Base-by-base conservation (phyloP, 1,140 invertebrate species). In the Trachymyrmex septentrionalis region DNA sequence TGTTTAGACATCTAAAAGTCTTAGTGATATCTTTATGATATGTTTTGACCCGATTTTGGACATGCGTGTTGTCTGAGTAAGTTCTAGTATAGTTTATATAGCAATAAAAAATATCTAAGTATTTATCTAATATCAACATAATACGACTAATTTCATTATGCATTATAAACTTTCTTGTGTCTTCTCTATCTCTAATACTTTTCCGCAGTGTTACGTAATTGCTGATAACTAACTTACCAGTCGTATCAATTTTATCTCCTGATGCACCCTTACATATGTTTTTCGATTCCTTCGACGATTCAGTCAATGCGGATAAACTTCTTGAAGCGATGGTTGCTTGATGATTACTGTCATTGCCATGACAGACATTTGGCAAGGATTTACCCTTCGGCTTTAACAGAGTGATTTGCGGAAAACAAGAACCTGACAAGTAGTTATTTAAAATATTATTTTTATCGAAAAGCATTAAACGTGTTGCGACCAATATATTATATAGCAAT, bases 191-290 rank as follows among this genome's bases (percentile, higher is more conserved):
- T 27, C 9, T n/a, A 12, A 38, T 44, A 86, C 73, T 67, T 16
- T 77, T 64, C 24, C 19, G 14, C 24, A 4, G 24, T 63, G n/a
- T 64, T 81, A 27, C 27, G 19, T n/a, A n/a, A n/a, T 86, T 24
- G 21, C 9, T 50, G 1, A 57, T 59, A 34, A 30, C 44, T 16
- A 48, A 59, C 53, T 78, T 3, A 90, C 88, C 91, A 61, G 24
- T 89, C 59, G 86, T 85, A 78, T 91, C 86, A 27, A 90, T 91
- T 75, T 92, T 92, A 72, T 93, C 91, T 57, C 84, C 91, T 87
- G 92, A 93, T 90, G 92, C 90, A 92, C 91, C 93, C 89, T 87
- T 92, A 84, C 69, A 86, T 71, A 87, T 86, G 90, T 91, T 92
- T 92, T 92, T 93, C 91, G 88, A 92, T 80, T 87, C 75, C 12